Base-by-base conservation (phyloP, 2,113 vertebrate species). In the Melanotaenia duboulayi region DNA sequence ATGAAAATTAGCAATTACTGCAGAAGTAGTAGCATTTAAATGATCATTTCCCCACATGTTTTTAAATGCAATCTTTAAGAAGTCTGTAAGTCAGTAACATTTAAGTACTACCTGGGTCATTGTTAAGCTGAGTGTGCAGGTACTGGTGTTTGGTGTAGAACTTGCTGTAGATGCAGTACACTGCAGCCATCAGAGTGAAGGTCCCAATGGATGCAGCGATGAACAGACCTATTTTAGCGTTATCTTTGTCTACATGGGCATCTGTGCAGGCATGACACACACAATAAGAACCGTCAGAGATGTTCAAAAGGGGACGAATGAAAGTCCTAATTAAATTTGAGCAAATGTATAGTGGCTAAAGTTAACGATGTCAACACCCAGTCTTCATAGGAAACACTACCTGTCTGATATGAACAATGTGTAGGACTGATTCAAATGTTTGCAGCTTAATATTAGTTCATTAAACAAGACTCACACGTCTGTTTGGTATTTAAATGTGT, bases 121-220 rank as follows among this genome's bases (percentile, higher is more conserved):
- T 67, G 4, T 87, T 42, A 0, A 94, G 92, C 80, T 93, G 87
- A 46, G 91, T 82, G 85, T 95, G 94, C 68, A 91, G 77, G 78
- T 94, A 95, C 14, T 90, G 90, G 2, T 93, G 91, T 74, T 92
- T 93, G 71, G 73, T 92, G 90, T 94, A 94, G 87, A 94, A 93
- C 65, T 88, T 92, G 65, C 81, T 92, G 89, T 93, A 92, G 85
- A 94, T 93, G 39, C 92, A 93, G 80, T 93, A 94, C 10, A 94
- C 86, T 3, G 88, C 90, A 14, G 83, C 91, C 92, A 94, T 94
- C 65, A 95, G 78, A 7, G 75, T 69, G 12, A 92, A 70, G 24
- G 92, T 93, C 46, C 92, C 93, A n/a, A 83, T 11, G 4, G 92
- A 86, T 0, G 93, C 93, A 7, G 91, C 91, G 2, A 95, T 84